Evolutionary conservation across 2,888 invertebrate species (phyloP), one percentile per base, ranked within the genome.

Genomic region (Apodemia mormo): DNA sequence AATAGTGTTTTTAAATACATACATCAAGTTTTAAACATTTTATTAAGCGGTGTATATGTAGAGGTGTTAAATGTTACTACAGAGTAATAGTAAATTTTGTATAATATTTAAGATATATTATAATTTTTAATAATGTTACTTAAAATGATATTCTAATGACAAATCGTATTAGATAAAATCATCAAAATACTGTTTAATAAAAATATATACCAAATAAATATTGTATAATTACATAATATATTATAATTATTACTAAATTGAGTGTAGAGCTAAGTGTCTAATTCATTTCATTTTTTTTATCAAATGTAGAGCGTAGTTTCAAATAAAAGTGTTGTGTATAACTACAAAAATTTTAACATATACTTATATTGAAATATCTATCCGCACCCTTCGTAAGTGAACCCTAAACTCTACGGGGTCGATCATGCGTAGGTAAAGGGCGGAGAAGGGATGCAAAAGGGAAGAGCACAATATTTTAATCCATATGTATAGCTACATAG

Each of bases 391-490:
- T 29, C 58, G 58, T 58, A 64, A 68, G 68, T 83, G 88, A 90
- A 89, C 92, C 92, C 89, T 89, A 90, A 92, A 91, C 88, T 87
- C 85, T 84, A 86, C 88, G 89, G 93, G 58, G 92, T 92, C 92
- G 93, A 93, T 93, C 92, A 92, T 91, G 92, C 93, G 93, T 93
- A 49, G 49, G 49, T 49, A 92, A 90, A 92, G 91, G 92, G 91
- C 89, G 87, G 87, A 90, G 90, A 92, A 92, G 92, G 93, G 92
- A 92, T 93, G 92, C 85, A 85, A 89, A 85, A 91, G 91, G 90
- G 91, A 92, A 90, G 89, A 86, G 85, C 85, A 87, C 89, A 90
- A 88, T 89, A 88, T 84, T 91, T 90, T 89, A 92, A 92, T 91
- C 82, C 86, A 83, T 76, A 84, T 77, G 81, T 76, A 81, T 78